Evolutionary conservation across 1,140 invertebrate species (phyloP), one percentile per base, ranked within the genome.

Genomic region (Olivierus martensii): DNA sequence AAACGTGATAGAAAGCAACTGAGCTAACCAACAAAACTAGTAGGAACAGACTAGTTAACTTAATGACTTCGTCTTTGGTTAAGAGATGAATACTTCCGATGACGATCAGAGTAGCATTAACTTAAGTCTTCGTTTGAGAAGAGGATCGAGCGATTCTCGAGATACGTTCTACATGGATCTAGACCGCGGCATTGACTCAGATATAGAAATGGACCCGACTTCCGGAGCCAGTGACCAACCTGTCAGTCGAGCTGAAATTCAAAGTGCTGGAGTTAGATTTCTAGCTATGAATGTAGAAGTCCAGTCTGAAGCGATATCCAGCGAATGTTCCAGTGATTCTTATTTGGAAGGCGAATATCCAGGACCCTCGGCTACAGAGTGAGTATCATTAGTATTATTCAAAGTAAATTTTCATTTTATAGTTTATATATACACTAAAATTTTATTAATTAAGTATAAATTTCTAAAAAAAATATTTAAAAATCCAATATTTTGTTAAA

Each of bases 161-260:
- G 84, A 87, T 66, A 85, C 82, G 34, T 87, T 86, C 66, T 87
- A 87, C 65, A 85, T 87, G 84, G 84, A 86, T 69, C 84, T 87
- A 63, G 84, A 83, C 60, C 74, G 75, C 67, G 84, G 84, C 35
- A 87, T 87, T 62, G 84, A 87, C 67, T 87, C 84, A 18, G 84
- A 87, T 63, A 87, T 87, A 61, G 84, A 87, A 65, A 83, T 85
- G 68, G 81, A 85, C 61, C 79, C 80, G 45, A 63, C 68, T 15
- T 67, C 68, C 14, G 67, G 63, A 49, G 63, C 66, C 9, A 36
- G 38, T 39, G 21, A 22, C 28, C 14, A 17, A 17, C 42, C 19
- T 14, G 38, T 18, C 11, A 11, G 3, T n/a, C 15, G n/a, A 14
- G 52, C 34, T 11, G n/a, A 9, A 7, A 22, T n/a, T 41, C 17